A percentile compares a stretch with the other conserved stretches of the same genome.
Conservation (phyloP, 2,113 vertebrate species). For the Elephas maximus region DNA sequence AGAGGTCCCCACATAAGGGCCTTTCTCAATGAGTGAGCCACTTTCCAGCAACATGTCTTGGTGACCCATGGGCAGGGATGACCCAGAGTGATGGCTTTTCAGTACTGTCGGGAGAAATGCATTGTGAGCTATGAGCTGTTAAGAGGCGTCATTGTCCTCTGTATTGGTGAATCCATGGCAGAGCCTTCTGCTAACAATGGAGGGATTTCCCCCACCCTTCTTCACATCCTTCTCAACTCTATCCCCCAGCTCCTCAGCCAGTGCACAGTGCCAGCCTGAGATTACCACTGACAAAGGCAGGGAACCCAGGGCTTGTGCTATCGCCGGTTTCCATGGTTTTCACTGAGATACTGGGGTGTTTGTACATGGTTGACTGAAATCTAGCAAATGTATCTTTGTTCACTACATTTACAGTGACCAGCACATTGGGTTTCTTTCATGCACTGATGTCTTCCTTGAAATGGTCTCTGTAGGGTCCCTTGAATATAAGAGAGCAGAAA, state of each 20-base stretch:
- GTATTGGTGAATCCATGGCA: background rate
- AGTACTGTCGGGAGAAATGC: rapidly evolving
- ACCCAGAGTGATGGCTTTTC: background rate
- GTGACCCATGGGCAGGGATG: background rate
- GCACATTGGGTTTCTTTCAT: background rate
- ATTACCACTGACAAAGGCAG: background rate
- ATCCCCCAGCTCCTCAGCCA: background rate
- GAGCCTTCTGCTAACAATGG: background rate
- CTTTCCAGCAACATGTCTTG: background rate
- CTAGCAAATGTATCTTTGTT: background rate
- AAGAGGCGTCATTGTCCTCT: background rate
- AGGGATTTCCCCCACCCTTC: background rate
- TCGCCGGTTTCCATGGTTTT: background rate
- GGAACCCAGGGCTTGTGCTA: background rate
- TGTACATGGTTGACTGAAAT: background rate
- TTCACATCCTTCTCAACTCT: background rate
- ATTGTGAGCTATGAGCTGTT: rapidly evolving
- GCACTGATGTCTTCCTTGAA: background rate
- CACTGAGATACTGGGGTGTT: background rate
- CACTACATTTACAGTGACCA: background rate
- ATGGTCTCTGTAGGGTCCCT: background rate
- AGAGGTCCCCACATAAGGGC: background rate
- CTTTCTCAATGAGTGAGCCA: background rate
- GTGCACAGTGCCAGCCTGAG: rapidly evolving
- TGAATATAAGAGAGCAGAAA: background rate